Conservation (phyloP, 2,113 vertebrate genomes). For the Pseudois nayaur region DNA sequence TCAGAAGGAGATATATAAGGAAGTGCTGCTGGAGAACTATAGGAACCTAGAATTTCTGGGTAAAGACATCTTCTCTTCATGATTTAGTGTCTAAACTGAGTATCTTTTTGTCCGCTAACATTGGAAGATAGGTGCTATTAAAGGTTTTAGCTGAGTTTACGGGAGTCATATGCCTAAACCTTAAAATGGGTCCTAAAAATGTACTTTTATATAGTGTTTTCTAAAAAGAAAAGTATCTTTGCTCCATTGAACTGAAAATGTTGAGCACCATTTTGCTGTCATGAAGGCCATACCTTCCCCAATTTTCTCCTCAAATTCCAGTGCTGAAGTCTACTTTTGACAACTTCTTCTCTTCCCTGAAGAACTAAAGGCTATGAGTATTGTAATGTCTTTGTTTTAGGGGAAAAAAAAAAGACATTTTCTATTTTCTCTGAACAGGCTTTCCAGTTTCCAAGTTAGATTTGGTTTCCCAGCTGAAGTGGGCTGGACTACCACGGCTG, state of each 20-base stretch:
- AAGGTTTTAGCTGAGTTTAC: not conserved
- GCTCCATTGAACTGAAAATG: not conserved
- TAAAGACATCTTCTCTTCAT: slow-evolving; percentile 41
- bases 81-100: not conserved
- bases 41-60: slow-evolving; percentile 59
- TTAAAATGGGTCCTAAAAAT: not conserved
- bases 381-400: not conserved
- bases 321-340: not conserved
- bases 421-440: slow-evolving; percentile 48
- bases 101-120: not conserved
- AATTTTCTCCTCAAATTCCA: not conserved
- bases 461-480: slow-evolving; percentile 65
- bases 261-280: not conserved
- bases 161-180: not conserved
- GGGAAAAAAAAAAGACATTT: not conserved
- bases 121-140: not conserved
- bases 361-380: not conserved
- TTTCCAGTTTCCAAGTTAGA: slow-evolving; percentile 63
- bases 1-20: slow-evolving; percentile 59
- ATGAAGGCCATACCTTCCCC: not conserved
- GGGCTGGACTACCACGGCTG: slow-evolving; percentile 52
- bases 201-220: not conserved
- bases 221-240: not conserved
- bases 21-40: slow-evolving; percentile 60
- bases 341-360: not conserved